Conservation (phyloP, 2,797 vertebrate genomes). For the Melanotaenia pygmaea region DNA sequence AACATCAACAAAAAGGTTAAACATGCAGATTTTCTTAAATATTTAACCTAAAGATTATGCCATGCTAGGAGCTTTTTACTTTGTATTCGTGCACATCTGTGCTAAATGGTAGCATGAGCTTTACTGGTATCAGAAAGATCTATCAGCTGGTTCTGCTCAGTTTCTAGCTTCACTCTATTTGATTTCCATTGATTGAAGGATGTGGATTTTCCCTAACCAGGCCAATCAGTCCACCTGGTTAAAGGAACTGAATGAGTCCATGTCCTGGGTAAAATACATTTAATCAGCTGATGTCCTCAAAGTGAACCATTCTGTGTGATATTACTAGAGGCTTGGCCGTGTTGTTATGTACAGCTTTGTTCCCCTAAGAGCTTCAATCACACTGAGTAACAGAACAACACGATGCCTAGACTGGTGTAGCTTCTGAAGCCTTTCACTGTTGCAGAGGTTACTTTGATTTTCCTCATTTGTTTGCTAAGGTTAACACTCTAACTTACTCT, state of each 20-base stretch:
- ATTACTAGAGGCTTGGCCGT: background rate
- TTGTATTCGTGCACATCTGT: background rate
- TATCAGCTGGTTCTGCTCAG: background rate
- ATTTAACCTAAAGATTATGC: background rate
- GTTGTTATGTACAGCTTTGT: no score
- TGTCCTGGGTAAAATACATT: background rate
- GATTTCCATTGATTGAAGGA: background rate
- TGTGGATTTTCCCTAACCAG: background rate
- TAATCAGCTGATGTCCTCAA: background rate
- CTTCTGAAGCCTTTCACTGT: background rate
- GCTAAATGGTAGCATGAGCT: background rate
- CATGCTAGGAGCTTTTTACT: background rate
- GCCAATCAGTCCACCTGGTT: background rate
- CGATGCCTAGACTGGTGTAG: background rate
- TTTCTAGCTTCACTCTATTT: background rate
- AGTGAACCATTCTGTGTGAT: background rate
- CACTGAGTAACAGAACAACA: background rate
- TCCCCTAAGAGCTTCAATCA: no score
- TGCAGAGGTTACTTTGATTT: background rate
- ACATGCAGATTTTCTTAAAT: background rate
- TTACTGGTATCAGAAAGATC: background rate
- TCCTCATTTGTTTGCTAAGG: background rate
- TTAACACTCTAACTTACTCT: background rate
- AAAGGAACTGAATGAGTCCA: background rate
- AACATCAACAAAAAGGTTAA: background rate